Percentiles rank a stretch among this genome's conserved stretches.
These are phyloP conservation scores for Bimastos eiseni DNA, from an alignment of 2,888 invertebrate species.

Conservation along the genomic window DNA sequence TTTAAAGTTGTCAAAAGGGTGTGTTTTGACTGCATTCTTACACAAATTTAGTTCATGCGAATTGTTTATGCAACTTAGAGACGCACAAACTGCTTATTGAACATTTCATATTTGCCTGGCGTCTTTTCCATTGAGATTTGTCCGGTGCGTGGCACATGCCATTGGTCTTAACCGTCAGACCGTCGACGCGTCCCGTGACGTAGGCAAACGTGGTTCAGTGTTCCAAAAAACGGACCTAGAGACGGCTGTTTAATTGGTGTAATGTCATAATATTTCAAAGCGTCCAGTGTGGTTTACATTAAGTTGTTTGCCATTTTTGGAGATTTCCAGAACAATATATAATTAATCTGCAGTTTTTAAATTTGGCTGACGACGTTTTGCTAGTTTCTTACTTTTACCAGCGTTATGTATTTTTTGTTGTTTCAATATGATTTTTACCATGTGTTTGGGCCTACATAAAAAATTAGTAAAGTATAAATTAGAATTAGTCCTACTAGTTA, in stretches of 20 bases:
- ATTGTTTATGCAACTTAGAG: neutral
- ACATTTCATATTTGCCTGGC: neutral
- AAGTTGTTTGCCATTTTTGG: neutral
- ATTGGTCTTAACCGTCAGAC: slow-evolving; percentile 13
- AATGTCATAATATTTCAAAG: neutral
- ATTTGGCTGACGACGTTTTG: neutral
- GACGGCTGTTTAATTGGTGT: neutral
- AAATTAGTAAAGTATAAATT: neutral
- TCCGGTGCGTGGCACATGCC: slow-evolving; percentile 13
- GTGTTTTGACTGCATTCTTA: neutral
- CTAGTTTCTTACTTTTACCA: neutral
- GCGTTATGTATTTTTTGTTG: neutral
- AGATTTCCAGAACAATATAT: neutral
- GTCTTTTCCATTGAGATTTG: slow-evolving; percentile 7
- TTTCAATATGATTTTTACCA: neutral
- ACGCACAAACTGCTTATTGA: neutral
- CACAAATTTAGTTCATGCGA: neutral
- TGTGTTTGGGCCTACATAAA: too few species aligned
- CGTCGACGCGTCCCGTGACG: slow-evolving; percentile 6
- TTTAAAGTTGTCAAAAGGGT: slow-evolving; percentile 13
- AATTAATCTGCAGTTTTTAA: neutral
- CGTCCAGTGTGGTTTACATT: neutral
- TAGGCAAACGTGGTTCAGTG: neutral
- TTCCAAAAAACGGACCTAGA: neutral
- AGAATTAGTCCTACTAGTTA: too few species aligned